A percentile compares a stretch with the other conserved stretches of the same genome.
These are phyloP conservation scores for Tridacna crocea DNA, from an alignment of 2,888 invertebrate species.

Conservation along the genomic window DNA sequence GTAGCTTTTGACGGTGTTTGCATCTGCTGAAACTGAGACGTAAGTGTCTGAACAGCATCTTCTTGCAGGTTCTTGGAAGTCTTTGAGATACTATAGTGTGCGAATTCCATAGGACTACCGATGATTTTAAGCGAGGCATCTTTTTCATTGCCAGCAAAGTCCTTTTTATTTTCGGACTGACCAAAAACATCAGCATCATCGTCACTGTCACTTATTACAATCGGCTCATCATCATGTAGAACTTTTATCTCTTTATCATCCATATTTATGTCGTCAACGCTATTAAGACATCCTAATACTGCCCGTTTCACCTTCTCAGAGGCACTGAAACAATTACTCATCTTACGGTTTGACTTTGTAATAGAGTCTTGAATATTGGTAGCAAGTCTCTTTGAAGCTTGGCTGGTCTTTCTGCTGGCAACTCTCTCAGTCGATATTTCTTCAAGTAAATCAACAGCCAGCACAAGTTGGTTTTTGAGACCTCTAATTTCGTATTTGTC, in stretches of 20 bases:
- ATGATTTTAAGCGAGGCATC: not conserved
- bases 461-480: not conserved
- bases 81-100: not conserved
- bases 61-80: too few species aligned
- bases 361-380: constrained; percentile 34
- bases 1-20: too few species aligned
- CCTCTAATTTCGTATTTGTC: constrained; percentile 2
- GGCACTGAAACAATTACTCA: constrained; percentile 36
- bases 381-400: constrained; percentile 35
- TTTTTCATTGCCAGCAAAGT: not conserved
- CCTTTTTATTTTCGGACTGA: not conserved
- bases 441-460: constrained; percentile 33
- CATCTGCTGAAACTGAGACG: not conserved
- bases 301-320: constrained; percentile 51
- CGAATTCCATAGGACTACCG: not conserved
- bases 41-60: not conserved
- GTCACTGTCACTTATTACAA: not conserved
- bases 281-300: constrained; percentile 34
- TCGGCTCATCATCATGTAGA: not conserved
- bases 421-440: constrained; percentile 17
- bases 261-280: not conserved
- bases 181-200: not conserved
- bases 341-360: constrained; percentile 23
- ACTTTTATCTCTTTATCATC: not conserved
- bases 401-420: constrained; percentile 6